These are phyloP conservation scores for Holcopasites calliopsidis DNA, from an alignment of 1,140 invertebrate genomes.

Conservation along the genomic window DNA sequence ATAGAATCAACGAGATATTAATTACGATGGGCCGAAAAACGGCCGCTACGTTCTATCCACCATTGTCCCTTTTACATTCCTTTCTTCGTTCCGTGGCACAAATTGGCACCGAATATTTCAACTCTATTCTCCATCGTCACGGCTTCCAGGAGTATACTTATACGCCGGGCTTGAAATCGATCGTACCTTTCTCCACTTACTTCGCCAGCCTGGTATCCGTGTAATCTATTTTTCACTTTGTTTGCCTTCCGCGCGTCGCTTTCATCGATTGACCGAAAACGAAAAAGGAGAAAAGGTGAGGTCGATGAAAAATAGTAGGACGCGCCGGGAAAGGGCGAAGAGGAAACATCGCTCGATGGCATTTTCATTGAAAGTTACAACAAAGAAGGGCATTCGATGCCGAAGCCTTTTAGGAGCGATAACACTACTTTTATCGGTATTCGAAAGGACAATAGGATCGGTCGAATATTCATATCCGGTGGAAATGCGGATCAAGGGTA, in stretches of 20 bases:
- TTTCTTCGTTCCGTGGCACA: too few relatives aligned
- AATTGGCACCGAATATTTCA: neutral
- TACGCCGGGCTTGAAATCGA: conserved; percentile 1
- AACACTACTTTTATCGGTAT: too few relatives aligned
- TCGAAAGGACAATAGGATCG: too few relatives aligned
- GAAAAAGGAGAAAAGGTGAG: neutral
- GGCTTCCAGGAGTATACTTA: neutral
- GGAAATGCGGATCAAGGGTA: neutral
- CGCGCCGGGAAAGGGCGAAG: neutral
- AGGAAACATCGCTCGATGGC: too few relatives aligned
- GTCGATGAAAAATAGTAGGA: neutral
- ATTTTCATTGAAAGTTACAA: neutral
- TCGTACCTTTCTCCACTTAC: conserved; percentile 17
- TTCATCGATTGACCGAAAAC: conserved; percentile 1
- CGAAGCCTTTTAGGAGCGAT: too few relatives aligned
- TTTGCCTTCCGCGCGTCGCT: conserved; percentile 8
- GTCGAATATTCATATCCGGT: too few relatives aligned
- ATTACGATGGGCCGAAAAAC: neutral
- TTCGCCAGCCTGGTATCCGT: neutral
- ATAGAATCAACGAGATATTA: neutral
- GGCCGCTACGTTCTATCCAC: neutral
- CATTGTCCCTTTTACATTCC: neutral
- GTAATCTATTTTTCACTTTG: conserved; percentile 32
- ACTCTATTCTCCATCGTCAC: neutral
- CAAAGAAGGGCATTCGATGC: too few relatives aligned